Evolutionary conservation across 2,888 invertebrate genomes (phyloP).

Genomic region (Chaetogeoica ovagalla): DNA sequence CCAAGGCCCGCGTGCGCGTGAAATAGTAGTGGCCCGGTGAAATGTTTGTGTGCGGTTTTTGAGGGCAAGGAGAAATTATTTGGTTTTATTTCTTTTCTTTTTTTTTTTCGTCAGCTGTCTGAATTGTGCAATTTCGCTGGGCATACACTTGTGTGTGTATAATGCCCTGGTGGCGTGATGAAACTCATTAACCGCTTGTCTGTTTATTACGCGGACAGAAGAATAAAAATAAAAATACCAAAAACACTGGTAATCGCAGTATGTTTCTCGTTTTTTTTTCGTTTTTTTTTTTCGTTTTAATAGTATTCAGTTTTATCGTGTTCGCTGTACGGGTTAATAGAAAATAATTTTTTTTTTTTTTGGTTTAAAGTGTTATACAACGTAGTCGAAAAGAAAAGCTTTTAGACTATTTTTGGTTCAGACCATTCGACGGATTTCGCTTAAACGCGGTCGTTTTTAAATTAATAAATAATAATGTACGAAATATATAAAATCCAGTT

Average conservation of each 20-base stretch:
- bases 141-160: slow-evolving; percentile 1
- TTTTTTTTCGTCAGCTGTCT: slow-evolving; percentile 25
- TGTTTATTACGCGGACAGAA: background rate
- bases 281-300: background rate
- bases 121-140: slow-evolving; percentile 29
- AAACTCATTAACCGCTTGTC: slow-evolving; percentile 28
- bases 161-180: slow-evolving; percentile 26
- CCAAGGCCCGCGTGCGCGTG: slow-evolving; percentile 42
- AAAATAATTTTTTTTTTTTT: background rate
- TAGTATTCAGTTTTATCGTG: background rate
- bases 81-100: slow-evolving; percentile 28
- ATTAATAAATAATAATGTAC: background rate
- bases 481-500: background rate
- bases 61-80: slow-evolving; percentile 52
- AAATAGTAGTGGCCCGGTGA: slow-evolving; percentile 36
- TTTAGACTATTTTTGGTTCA: background rate
- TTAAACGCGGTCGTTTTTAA: background rate
- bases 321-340: background rate
- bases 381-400: background rate
- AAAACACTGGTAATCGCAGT: background rate
- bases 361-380: background rate
- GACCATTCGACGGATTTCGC: background rate
- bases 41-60: slow-evolving; percentile 49
- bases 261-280: background rate
- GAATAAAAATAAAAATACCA: slow-evolving; percentile 7